Base-by-base conservation (phyloP, 2,797 vertebrate genomes). In the Cryptoblepharus egeriae region DNA sequence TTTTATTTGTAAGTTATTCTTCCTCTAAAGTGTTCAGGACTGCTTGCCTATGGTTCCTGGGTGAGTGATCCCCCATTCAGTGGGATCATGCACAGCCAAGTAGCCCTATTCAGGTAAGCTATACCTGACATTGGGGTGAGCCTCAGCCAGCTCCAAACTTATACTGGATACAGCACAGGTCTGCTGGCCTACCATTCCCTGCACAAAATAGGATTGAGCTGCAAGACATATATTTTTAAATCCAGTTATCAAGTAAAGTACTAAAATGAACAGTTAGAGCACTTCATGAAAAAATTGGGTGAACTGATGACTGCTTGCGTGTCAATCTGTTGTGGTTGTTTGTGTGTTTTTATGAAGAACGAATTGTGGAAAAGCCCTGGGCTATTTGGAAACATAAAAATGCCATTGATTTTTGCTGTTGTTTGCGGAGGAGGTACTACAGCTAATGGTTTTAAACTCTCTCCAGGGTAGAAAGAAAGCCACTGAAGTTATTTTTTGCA, bases 391-490 rank as follows among this genome's bases (percentile, higher is more conserved):
- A 87, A n/a, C 64, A 58, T 39, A 39, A 69, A 58, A 52, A 58
- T 26, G 8, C 42, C 45, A 79, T 69, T 79, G 77, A 79, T 68
- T 77, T 77, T 77, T 79, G 13, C 65, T 57, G 24, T 69, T 39
- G 37, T 22, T 79, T 79, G 65, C 5, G 26, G 35, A 70, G 9
- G 24, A 58, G 49, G 63, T 67, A 58, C 69, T 69, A 22, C 2
- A 69, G 65, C 37, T 70, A 60, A 39, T 22, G 9, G 3, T 61
- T 88, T 87, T 67, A 77, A 89, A 73, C 3, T 4, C 6, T 76
- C 5, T 80, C 32, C 1, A 6, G 13, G 69, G 2, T 72, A 88
- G 88, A 75, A 5, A 5, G 72, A 87, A 7, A 37, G 81, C 22
- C 81, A 24, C 2, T 87, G 15, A 85, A 73, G 35, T 65, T 89